Evolutionary conservation across 2,113 vertebrate genomes (phyloP).

Genomic region (Pseudopodoces humilis): DNA sequence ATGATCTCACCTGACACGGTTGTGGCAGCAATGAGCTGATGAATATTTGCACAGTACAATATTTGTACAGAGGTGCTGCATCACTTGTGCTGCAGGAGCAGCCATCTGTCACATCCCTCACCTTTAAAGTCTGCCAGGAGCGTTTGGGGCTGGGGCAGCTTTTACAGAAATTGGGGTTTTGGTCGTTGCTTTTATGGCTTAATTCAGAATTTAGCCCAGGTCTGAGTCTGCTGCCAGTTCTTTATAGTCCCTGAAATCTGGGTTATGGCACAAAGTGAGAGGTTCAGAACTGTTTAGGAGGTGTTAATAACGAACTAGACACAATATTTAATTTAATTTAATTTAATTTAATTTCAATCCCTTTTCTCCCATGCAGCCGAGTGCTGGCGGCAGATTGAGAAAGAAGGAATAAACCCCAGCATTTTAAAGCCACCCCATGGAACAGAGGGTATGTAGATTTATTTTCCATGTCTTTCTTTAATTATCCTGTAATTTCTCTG

Average conservation of each 20-base stretch:
- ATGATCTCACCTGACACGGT: background rate
- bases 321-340: background rate
- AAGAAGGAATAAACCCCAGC: background rate
- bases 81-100: background rate
- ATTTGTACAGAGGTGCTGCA: background rate
- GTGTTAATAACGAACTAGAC: background rate
- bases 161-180: background rate
- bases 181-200: background rate
- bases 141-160: background rate
- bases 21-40: background rate
- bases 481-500: background rate
- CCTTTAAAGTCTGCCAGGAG: background rate
- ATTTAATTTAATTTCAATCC: background rate
- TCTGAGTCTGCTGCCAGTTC: background rate
- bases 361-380: background rate
- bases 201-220: background rate
- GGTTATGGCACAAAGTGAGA: background rate
- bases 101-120: background rate
- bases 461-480: background rate
- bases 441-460: background rate
- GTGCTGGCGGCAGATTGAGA: background rate
- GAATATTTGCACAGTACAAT: background rate
- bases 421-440: background rate
- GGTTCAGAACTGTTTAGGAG: background rate
- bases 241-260: background rate